phyloP scores from a whole-genome alignment of 2,888 invertebrate species.

The Andrena bicolor region DNA sequence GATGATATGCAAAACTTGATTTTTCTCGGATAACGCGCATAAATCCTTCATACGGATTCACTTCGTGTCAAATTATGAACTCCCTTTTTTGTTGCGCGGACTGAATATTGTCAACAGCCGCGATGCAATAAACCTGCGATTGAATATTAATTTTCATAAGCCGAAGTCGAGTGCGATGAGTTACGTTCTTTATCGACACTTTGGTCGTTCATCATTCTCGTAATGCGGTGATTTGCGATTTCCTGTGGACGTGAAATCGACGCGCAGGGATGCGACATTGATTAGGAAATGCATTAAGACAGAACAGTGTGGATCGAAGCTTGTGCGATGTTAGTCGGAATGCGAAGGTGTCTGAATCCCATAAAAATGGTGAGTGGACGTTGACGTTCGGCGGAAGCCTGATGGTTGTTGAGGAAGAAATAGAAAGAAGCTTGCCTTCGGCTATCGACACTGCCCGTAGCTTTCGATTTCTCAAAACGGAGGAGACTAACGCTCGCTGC shows the following conservation, averaged over 20 bases:
- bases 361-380: slow-evolving; percentile 28
- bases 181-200: not conserved
- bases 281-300: not conserved
- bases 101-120: not conserved
- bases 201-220: not conserved
- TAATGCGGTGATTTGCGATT: not conserved
- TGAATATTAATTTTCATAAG: slow-evolving; percentile 17
- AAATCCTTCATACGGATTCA: not conserved
- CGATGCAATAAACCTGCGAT: not conserved
- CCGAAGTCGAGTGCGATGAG: not conserved
- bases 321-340: not conserved
- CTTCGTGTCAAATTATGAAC: not conserved
- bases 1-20: not conserved
- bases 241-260: not conserved
- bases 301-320: not conserved
- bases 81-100: no score
- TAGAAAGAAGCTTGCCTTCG: slow-evolving; percentile 82
- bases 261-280: not conserved
- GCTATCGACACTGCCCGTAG: slow-evolving; percentile 77
- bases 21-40: not conserved
- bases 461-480: slow-evolving; percentile 82
- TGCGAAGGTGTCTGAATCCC: slow-evolving; percentile 10
- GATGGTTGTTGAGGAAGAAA: slow-evolving; percentile 30
- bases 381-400: slow-evolving; percentile 31
- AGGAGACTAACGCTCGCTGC: slow-evolving; percentile 83